phyloP scores from a whole-genome alignment of 2,113 vertebrate genomes.

The Microcebus griseorufus region DNA sequence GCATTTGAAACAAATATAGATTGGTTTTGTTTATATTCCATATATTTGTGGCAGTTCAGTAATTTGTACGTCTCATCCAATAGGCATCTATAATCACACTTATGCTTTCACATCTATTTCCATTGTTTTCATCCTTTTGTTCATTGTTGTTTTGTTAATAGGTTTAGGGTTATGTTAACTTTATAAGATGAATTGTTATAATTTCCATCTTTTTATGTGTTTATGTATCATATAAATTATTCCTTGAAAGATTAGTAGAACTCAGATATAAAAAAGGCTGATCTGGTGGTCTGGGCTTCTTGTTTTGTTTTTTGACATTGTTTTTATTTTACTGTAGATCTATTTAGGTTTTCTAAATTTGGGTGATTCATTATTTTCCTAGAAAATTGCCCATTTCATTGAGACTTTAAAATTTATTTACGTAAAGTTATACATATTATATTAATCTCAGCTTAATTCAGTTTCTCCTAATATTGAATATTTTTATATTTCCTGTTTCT shows the following conservation, averaged over 20 bases:
- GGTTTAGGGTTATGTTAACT: not conserved
- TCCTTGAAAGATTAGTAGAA: not conserved
- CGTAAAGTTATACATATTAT: not conserved
- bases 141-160: not conserved
- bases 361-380: not conserved
- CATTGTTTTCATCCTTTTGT: not conserved
- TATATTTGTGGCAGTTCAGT: not conserved
- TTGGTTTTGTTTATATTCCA: constrained; percentile 4
- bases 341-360: not conserved
- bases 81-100: not conserved
- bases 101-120: not conserved
- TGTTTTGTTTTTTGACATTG: not conserved
- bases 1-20: not conserved
- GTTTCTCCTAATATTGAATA: not conserved
- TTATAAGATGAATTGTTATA: not conserved
- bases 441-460: not conserved
- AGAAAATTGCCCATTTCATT: not conserved
- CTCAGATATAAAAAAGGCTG: not conserved
- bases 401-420: not conserved
- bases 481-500: not conserved
- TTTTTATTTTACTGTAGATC: not conserved
- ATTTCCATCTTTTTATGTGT: not conserved
- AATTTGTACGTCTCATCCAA: not conserved
- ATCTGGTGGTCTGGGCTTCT: not conserved
- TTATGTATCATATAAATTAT: not conserved